Conservation (phyloP, 2,888 invertebrate genomes). For the Pristionchus exspectatus region DNA sequence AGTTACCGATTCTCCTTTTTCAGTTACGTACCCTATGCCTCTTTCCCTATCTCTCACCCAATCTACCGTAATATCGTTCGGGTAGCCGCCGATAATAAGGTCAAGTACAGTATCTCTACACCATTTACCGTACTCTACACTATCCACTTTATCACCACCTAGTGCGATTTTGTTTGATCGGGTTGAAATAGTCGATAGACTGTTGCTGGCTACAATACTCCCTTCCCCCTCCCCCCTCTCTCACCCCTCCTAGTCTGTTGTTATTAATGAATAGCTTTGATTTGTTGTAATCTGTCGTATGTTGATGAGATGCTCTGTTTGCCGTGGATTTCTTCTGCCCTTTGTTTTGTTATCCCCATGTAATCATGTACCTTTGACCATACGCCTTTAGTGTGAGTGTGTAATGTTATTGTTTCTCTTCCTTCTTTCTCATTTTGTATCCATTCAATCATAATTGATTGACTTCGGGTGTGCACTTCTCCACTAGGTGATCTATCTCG, state of each 20-base stretch:
- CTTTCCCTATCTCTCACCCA: slow-evolving; percentile 31
- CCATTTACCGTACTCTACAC: slow-evolving; percentile 38
- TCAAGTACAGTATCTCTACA: slow-evolving; percentile 44
- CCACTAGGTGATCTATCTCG: slow-evolving; percentile 45
- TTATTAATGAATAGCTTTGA: slow-evolving; percentile 19
- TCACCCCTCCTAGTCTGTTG: neutral
- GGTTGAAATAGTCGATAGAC: slow-evolving; percentile 14
- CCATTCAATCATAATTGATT: slow-evolving; percentile 9
- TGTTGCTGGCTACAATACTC: slow-evolving; percentile 4
- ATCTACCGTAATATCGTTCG: slow-evolving; percentile 14
- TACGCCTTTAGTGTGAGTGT: slow-evolving; percentile 45
- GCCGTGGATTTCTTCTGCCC: slow-evolving; percentile 7
- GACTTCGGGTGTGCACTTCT: slow-evolving; percentile 39
- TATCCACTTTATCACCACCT: slow-evolving; percentile 8
- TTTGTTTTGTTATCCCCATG: slow-evolving; percentile 35
- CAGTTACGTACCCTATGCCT: neutral
- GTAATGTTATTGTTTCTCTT: neutral
- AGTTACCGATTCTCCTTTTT: slow-evolving; percentile 29
- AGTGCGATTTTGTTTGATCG: slow-evolving; percentile 43
- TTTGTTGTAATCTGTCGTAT: slow-evolving; percentile 43
- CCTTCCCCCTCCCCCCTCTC: neutral
- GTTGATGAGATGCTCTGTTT: slow-evolving; percentile 44
- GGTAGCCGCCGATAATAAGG: slow-evolving; percentile 26
- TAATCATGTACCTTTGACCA: slow-evolving; percentile 42
- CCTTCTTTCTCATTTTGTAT: neutral